A percentile compares a stretch with the other conserved stretches of the same genome.
Evolutionary conservation across 2,888 invertebrate species (phyloP).

Genomic region (Rhagonycha lutea): DNA sequence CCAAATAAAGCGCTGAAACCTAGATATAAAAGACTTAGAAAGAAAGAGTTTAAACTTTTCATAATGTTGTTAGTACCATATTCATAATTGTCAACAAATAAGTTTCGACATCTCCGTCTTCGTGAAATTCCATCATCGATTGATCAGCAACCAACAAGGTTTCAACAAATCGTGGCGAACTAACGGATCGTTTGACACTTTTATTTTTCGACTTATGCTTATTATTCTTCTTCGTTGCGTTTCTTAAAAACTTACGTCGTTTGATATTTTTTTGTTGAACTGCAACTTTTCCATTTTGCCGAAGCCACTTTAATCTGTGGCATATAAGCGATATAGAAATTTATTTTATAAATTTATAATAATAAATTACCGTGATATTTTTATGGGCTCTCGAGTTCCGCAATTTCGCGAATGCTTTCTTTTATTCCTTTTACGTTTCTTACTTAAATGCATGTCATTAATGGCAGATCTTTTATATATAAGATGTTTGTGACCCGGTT

Average conservation of each 20-base stretch:
- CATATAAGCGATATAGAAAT: neutral
- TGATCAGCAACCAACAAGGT: conserved; percentile 86
- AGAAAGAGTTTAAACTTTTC: neutral
- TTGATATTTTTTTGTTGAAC: conserved; percentile 55
- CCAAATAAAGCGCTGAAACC: conserved; percentile 81
- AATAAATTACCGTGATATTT: conserved; percentile 53
- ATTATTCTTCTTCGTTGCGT: conserved; percentile 36
- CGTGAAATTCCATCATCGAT: conserved; percentile 85
- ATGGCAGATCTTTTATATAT: conserved; percentile 71
- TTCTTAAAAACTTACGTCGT: conserved; percentile 41
- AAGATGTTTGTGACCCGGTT: conserved; percentile 66
- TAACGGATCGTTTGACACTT: conserved; percentile 64
- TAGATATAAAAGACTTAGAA: conserved; percentile 39
- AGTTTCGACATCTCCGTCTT: conserved; percentile 77
- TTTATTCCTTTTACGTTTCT: conserved; percentile 56
- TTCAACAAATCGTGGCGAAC: conserved; percentile 80
- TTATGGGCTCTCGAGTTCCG: conserved; percentile 61
- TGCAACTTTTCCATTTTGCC: conserved; percentile 56
- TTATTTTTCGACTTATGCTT: conserved; percentile 20
- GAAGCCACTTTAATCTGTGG: conserved; percentile 64
- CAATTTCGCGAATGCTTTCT: conserved; percentile 60
- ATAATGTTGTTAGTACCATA: conserved; percentile 64
- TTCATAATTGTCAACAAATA: conserved; percentile 92
- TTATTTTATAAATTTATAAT: neutral
- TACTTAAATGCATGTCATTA: conserved; percentile 50